Percentiles rank a stretch among this genome's conserved stretches.
phyloP scores from a whole-genome alignment of 2,888 invertebrate species.

The Drosophila sordidula region DNA sequence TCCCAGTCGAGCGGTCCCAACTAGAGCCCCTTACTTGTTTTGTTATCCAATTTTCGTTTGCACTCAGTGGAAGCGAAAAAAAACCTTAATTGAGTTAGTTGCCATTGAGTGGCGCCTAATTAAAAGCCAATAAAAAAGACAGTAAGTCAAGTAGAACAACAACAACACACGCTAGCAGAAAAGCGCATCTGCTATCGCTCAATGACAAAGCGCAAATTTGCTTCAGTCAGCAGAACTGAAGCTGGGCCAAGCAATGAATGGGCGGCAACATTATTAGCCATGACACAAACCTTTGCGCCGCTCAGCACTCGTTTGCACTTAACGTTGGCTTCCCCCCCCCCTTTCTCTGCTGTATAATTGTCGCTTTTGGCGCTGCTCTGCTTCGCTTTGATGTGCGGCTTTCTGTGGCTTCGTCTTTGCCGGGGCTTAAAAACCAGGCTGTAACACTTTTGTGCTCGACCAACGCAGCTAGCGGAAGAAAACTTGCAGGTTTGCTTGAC shows the following conservation, averaged over 20 bases:
- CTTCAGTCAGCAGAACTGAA: conserved; percentile 31
- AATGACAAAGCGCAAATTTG: conserved; percentile 45
- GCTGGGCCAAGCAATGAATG: conserved; percentile 22
- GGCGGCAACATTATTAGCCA: conserved; percentile 29
- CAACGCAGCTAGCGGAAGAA: conserved; percentile 26
- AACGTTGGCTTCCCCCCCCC: not conserved
- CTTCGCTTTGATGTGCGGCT: conserved; percentile 35
- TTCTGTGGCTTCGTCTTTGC: conserved; percentile 64
- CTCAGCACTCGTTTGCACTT: not conserved
- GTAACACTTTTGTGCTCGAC: conserved; percentile 44
- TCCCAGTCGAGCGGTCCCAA: no score
- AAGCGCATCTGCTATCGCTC: conserved; percentile 15
- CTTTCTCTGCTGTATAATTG: conserved; percentile 6
- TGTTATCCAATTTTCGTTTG: not conserved
- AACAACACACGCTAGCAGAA: conserved; percentile 1
- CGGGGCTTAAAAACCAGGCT: conserved; percentile 34
- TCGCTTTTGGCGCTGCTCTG: conserved; percentile 16
- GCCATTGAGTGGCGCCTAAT: conserved; percentile 36
- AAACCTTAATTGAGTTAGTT: conserved; percentile 42
- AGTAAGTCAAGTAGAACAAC: conserved; percentile 43
- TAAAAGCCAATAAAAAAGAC: conserved; percentile 43
- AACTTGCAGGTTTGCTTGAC: not conserved
- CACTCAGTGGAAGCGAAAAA: not conserved
- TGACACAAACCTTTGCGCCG: conserved; percentile 49
- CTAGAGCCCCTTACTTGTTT: no score